A percentile compares a stretch with the other conserved stretches of the same genome.
phyloP scores from a whole-genome alignment of 2,113 vertebrate genomes.

The Gobius niger region DNA sequence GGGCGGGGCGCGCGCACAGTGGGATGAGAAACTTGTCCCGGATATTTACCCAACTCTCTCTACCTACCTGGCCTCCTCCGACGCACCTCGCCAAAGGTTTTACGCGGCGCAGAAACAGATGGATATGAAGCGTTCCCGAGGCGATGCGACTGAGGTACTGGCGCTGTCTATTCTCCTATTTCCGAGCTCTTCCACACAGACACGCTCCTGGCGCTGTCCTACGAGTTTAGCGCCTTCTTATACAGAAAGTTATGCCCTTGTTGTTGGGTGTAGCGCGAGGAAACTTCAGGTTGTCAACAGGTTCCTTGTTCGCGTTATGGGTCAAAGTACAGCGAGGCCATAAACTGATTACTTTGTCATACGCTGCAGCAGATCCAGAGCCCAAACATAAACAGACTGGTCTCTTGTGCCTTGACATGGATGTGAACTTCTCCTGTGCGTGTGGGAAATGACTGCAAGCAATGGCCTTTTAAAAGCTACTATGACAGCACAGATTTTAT shows the following conservation, averaged over 20 bases:
- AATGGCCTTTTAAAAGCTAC: not conserved
- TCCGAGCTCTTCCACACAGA: constrained; percentile 6
- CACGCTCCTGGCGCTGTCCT: constrained; percentile 20
- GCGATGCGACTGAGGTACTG: constrained; percentile 56
- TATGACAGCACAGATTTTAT: not conserved
- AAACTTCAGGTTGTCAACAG: constrained; percentile 60
- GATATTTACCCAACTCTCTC: constrained; percentile 73
- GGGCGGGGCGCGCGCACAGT: constrained; percentile 64
- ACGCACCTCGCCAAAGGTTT: constrained; percentile 39
- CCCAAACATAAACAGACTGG: constrained; percentile 12
- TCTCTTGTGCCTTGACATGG: constrained; percentile 7
- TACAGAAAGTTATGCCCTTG: constrained; percentile 44
- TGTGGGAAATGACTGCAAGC: not conserved
- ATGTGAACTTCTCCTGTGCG: not conserved
- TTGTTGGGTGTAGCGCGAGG: constrained; percentile 58
- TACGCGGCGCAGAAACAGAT: constrained; percentile 22
- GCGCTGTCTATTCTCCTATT: not conserved
- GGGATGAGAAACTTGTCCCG: constrained; percentile 71
- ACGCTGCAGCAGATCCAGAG: not conserved
- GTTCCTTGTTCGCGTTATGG: constrained; percentile 56
- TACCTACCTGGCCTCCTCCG: constrained; percentile 39
- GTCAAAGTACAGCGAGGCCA: constrained; percentile 64
- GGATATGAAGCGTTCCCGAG: constrained; percentile 30
- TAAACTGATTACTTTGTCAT: constrained; percentile 29
- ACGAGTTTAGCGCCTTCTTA: constrained; percentile 10